Base-by-base conservation (phyloP, 2,797 vertebrate genomes). In the Siniperca obscura region DNA sequence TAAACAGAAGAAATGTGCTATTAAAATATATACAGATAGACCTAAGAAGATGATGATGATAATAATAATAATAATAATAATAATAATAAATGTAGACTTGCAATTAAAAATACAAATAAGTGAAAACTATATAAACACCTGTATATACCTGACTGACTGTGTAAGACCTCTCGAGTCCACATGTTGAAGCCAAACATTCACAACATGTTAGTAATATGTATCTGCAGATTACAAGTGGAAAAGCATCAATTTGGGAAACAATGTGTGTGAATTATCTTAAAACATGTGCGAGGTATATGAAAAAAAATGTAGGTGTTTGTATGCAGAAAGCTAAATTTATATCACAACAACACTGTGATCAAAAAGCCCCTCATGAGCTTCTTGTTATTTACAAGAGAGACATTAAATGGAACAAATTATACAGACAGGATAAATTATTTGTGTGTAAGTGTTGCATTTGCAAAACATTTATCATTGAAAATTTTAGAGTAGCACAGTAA, bases 171-270 rank as follows among this genome's bases (percentile, higher is more conserved):
- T 55, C 19, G 1, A 34, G 61, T 71, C 60, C 57, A 64, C 16
- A 61, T 59, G 14, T 61, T 65, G 12, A 34, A 72, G 61, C 44
- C 38, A 60, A 64, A 85, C 69, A 77, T 55, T 85, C 22, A 75
- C 7, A 14, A 59, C 44, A 59, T 4, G 1, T 56, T 27, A n/a
- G 3, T 21, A 50, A 30, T 17, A 60, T 36, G 22, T 7, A 52
- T 57, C 25, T 61, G 21, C 17, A 68, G 21, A 72, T 61, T 21
- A 64, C 25, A 68, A 59, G 17, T 27, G 21, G 40, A 27, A 70
- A 86, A 55, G 25, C 36, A 67, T 76, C 75, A 67, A 36, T 56
- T 19, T 30, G 27, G 61, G 36, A 70, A 70, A 69, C 1, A 1
- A 25, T 34, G 12, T 56, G 16, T 56, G 7, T 50, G 46, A 34